These are phyloP conservation scores for Silurus asotus DNA, from an alignment of 2,113 vertebrate species.

Conservation along the genomic window DNA sequence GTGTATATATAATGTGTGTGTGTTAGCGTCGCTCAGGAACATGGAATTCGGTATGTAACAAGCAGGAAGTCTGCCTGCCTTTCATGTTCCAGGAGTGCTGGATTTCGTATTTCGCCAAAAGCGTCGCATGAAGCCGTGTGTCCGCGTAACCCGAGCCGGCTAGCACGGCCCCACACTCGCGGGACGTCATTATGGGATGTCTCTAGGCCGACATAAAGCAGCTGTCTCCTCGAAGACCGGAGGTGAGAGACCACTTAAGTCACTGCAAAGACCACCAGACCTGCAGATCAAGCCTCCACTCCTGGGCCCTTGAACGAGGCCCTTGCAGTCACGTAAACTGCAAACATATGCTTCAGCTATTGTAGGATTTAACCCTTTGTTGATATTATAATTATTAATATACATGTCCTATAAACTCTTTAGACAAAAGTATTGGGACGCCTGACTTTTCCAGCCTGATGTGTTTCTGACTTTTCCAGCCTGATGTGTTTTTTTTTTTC, in stretches of 20 bases:
- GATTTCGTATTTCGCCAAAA: neutral
- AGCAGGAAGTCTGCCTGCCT: constrained; percentile 19
- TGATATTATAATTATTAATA: too few species aligned
- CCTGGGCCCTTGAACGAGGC: too few species aligned
- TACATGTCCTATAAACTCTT: too few species aligned
- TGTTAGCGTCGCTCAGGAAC: neutral
- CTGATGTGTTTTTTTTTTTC: too few species aligned
- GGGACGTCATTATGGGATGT: constrained; percentile 70
- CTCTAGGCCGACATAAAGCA: constrained; percentile 56
- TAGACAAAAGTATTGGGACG: too few species aligned
- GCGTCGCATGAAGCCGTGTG: neutral
- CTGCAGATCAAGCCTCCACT: constrained; percentile 55
- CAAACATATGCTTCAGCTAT: too few species aligned
- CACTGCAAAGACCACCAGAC: constrained; percentile 65
- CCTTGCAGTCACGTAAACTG: too few species aligned
- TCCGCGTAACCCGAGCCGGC: constrained; percentile 40
- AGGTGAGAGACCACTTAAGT: constrained; percentile 55
- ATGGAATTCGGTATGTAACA: neutral
- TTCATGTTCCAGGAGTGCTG: neutral
- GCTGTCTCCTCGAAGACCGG: constrained; percentile 53
- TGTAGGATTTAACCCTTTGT: too few species aligned
- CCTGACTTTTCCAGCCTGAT: too few species aligned
- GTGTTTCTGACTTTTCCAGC: too few species aligned
- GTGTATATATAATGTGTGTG: too few species aligned
- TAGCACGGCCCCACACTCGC: constrained; percentile 47